Base-by-base conservation (phyloP, 2,113 vertebrate genomes). In the Rhinogobius similis region DNA sequence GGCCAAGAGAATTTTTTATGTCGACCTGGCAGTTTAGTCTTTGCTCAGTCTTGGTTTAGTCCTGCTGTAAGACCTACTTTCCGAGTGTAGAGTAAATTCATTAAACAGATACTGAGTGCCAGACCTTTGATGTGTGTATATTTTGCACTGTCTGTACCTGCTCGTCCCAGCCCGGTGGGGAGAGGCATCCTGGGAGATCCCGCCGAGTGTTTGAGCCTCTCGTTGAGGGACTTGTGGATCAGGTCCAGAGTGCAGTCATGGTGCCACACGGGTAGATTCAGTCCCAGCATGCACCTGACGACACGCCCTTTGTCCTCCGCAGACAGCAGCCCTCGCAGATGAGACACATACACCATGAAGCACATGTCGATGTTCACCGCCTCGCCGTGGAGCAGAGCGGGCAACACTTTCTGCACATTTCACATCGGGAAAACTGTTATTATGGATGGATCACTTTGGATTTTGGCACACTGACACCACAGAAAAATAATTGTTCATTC, bases 291-390 rank as follows among this genome's bases (percentile, higher is more conserved):
- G 82, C 93, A 94, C 78, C 75, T 82, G 44, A 93, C 77, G 65
- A 94, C 90, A 14, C 91, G 88, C 12, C 75, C 62, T 72, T 84
- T 93, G 70, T 94, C 89, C 0, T 73, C 72, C 0, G 23, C 2
- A 0, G 4, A 82, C 18, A 94, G 74, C 2, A 93, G 86, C 20
- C 87, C 92, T 24, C 79, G 89, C 5, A 56, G 61, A 1, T 87
- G 66, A 24, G 90, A 88, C 16, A 94, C 83, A 6, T 91, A 93
- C 1, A 92, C 90, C 92, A 94, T 93, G 76, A 93, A 88, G 0
- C 92, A 90, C 94, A 94, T 93, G 76, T 94, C 91, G 0, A 92
- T 32, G 81, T 91, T 94, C 50, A 94, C 93, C 0, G 91, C 92
- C 38, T 94, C 92, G 2, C 92, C 92, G 0, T 94, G 92, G 81